phyloP scores from a whole-genome alignment of 2,797 vertebrate species.

The Paedocypris micromegethes region DNA sequence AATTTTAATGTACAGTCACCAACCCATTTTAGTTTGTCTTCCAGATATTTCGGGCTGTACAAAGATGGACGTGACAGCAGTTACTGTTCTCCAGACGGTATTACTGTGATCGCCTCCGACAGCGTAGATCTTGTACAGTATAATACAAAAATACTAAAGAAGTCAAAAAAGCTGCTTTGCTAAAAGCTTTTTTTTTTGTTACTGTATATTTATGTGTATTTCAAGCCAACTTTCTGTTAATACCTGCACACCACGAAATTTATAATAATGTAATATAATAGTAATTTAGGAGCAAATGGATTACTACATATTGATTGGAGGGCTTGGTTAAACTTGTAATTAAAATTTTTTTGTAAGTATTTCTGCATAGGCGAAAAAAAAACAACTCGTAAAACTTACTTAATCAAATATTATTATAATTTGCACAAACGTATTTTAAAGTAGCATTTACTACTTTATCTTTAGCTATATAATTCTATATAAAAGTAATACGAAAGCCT shows the following conservation, averaged over 20 bases:
- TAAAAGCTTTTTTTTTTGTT: constrained; percentile 37
- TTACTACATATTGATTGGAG: constrained; percentile 57
- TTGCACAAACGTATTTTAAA: too few species aligned
- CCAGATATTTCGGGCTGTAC: constrained; percentile 28
- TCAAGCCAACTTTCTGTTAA: constrained; percentile 40
- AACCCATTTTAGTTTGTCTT: constrained; percentile 45
- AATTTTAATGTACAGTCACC: constrained; percentile 31
- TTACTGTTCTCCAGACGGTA: constrained; percentile 23
- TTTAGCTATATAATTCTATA: too few species aligned
- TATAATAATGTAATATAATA: constrained; percentile 60
- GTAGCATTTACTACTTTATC: too few species aligned
- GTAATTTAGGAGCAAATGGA: constrained; percentile 53
- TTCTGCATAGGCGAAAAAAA: background rate
- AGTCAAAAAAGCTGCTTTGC: constrained; percentile 17
- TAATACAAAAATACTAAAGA: too few species aligned
- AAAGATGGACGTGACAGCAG: constrained; percentile 22
- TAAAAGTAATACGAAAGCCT: too few species aligned
- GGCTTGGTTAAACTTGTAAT: constrained; percentile 55
- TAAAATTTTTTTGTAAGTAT: constrained; percentile 2
- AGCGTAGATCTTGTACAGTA: background rate
- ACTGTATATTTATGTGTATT: constrained; percentile 48
- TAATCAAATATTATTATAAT: too few species aligned
- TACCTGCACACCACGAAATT: constrained; percentile 45
- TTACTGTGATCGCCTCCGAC: constrained; percentile 15
- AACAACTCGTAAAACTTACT: too few species aligned